Conservation (phyloP, 1,140 invertebrate species). For the Acromyrmex heyeri region DNA sequence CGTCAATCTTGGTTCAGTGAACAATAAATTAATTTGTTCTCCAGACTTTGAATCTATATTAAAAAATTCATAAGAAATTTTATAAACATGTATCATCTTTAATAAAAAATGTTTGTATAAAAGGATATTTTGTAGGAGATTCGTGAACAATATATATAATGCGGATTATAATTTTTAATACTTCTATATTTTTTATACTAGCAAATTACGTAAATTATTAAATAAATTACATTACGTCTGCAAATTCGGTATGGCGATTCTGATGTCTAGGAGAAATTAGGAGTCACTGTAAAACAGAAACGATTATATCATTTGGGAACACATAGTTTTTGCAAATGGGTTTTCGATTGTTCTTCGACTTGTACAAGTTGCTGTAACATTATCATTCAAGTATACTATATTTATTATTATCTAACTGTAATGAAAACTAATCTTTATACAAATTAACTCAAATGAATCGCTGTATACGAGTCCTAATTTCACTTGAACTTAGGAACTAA, state of each 20-base stretch:
- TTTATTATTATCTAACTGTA: constrained; percentile 56
- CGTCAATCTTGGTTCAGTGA: constrained; percentile 82
- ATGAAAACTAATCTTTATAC: constrained; percentile 72
- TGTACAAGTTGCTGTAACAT: constrained; percentile 30
- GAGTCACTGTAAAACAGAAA: constrained; percentile 46
- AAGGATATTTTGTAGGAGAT: constrained; percentile 6
- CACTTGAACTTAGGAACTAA: constrained; percentile 50
- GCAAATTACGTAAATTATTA: constrained; percentile 58
- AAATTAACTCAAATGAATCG: constrained; percentile 61
- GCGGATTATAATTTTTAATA: constrained; percentile 59
- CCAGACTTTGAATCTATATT: constrained; percentile 82
- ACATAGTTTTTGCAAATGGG: constrained; percentile 19
- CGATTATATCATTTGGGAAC: constrained; percentile 52
- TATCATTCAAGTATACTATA: constrained; percentile 36
- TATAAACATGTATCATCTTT: constrained; percentile 41
- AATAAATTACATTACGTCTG: constrained; percentile 50
- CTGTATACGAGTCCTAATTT: constrained; percentile 47
- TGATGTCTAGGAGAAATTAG: constrained; percentile 62
- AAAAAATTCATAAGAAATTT: constrained; percentile 68
- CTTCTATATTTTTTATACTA: constrained; percentile 70
- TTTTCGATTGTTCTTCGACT: constrained; percentile 38
- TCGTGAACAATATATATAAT: constrained; percentile 39
- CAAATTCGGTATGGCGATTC: constrained; percentile 56
- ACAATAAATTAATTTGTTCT: constrained; percentile 80
- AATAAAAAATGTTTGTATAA: constrained; percentile 20